These are phyloP conservation scores for Vombatus ursinus DNA, from an alignment of 2,113 vertebrate genomes.

Conservation along the genomic window DNA sequence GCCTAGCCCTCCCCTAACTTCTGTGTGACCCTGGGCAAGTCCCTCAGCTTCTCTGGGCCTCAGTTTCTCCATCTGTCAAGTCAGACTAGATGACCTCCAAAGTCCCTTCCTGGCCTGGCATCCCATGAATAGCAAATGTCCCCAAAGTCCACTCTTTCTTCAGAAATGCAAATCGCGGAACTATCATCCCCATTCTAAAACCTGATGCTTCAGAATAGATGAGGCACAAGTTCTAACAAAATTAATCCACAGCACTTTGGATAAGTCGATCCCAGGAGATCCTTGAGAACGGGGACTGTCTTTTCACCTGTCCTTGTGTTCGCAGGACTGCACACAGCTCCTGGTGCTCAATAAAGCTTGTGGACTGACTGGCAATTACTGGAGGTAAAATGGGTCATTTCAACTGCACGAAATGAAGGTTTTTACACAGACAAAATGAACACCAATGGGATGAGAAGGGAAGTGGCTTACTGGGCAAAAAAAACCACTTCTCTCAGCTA, in stretches of 20 bases:
- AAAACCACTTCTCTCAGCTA: not conserved
- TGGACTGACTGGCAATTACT: too few species aligned
- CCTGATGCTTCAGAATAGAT: not conserved
- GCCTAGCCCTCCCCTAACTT: not conserved
- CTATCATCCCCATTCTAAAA: not conserved
- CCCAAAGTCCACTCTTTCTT: not conserved
- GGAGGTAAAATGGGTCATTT: not conserved
- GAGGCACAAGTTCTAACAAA: not conserved
- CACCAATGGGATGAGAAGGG: not conserved
- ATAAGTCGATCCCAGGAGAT: not conserved
- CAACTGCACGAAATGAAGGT: not conserved
- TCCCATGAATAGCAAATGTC: too few species aligned
- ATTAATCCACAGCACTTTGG: not conserved
- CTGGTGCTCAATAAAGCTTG: not conserved
- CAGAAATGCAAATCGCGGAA: not conserved
- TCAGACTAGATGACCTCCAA: not conserved
- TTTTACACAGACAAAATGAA: not conserved
- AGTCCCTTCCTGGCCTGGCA: not conserved
- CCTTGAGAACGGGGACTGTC: not conserved
- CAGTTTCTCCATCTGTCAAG: not conserved
- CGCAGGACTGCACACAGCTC: not conserved
- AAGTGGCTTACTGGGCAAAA: not conserved
- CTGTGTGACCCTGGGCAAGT: not conserved
- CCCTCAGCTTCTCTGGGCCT: too few species aligned
- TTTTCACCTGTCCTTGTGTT: too few species aligned